A percentile compares a stretch with the other conserved stretches of the same genome.
phyloP scores from a whole-genome alignment of 2,113 vertebrate genomes.

The Petrocephalus zakoni region DNA sequence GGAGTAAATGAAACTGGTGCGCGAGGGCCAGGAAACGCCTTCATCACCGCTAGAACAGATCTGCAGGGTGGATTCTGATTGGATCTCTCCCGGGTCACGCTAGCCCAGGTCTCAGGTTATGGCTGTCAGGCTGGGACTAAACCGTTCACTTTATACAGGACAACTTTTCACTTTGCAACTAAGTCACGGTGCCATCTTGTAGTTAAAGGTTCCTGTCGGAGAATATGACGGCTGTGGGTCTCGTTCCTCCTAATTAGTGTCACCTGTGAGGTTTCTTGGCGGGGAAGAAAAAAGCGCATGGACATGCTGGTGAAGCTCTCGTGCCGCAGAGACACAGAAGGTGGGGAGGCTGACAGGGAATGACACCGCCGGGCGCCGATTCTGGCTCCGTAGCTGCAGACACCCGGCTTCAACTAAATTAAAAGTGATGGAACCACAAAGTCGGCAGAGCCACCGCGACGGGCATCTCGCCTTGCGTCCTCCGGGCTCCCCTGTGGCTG shows the following conservation, averaged over 20 bases:
- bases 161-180: neutral
- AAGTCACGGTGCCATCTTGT: neutral
- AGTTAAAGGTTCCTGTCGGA: neutral
- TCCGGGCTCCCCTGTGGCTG: neutral
- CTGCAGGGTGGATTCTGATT: neutral
- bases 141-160: neutral
- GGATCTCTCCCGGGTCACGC: neutral
- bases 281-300: neutral
- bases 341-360: neutral
- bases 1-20: neutral
- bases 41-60: neutral
- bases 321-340: neutral
- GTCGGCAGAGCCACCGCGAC: neutral
- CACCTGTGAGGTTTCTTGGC: neutral
- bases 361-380: neutral
- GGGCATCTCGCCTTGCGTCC: neutral
- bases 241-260: neutral
- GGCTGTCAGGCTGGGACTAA: neutral
- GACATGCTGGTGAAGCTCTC: neutral
- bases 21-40: neutral
- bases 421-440: neutral
- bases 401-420: neutral
- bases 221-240: neutral
- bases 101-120: neutral
- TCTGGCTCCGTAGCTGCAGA: neutral